phyloP scores from a whole-genome alignment of 2,113 vertebrate species.

The Callipepla californica region DNA sequence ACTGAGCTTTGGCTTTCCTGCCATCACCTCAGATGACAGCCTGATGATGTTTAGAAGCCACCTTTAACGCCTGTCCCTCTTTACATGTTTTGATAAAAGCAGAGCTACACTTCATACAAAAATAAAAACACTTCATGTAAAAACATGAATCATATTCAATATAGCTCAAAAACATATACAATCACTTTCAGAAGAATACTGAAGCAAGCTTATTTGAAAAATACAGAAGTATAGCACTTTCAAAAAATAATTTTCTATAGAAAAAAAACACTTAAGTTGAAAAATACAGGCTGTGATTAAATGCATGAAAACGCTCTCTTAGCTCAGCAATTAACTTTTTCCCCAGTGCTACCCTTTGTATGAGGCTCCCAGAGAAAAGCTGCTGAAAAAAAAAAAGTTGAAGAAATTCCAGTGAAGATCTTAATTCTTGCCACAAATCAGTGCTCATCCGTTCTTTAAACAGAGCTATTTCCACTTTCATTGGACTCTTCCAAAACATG shows the following conservation, averaged over 20 bases:
- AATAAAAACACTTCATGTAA: background rate
- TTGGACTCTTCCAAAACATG: background rate
- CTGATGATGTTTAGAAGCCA: background rate
- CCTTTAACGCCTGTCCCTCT: background rate
- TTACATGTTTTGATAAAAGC: background rate
- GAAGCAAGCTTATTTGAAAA: background rate
- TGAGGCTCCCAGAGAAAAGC: background rate
- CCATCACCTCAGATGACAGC: background rate
- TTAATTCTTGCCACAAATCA: background rate
- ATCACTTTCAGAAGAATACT: background rate
- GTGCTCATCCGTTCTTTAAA: background rate
- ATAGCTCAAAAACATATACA: background rate
- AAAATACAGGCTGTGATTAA: background rate
- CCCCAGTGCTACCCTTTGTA: background rate
- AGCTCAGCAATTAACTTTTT: background rate
- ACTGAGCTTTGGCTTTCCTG: background rate
- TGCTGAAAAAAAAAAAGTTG: background rate
- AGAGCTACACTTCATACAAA: background rate
- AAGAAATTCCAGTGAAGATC: background rate
- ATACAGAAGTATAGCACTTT: background rate
- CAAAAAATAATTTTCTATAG: background rate
- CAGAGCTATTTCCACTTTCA: background rate
- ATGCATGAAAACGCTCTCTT: background rate
- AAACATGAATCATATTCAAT: background rate
- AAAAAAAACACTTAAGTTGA: background rate